Conservation (phyloP, 2,797 vertebrate genomes). For the Coilia nasus region DNA sequence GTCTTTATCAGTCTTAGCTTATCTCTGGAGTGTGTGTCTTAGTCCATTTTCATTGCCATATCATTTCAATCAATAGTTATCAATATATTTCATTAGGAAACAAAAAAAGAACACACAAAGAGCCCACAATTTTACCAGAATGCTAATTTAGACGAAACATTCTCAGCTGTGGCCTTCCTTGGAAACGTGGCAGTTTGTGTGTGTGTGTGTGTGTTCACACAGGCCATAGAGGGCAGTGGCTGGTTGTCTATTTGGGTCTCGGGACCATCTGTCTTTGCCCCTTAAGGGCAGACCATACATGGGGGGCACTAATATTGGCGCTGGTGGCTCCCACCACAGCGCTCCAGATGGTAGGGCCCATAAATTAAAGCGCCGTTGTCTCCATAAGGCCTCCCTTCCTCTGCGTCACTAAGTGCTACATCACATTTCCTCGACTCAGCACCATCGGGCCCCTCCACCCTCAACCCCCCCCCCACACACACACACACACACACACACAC, state of each 20-base stretch:
- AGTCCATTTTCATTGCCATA: too few species aligned
- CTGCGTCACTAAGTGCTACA: conserved; percentile 53
- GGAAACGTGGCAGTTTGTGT: background rate
- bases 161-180: too few species aligned
- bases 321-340: conserved; percentile 58
- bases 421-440: conserved; percentile 76
- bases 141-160: too few species aligned
- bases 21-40: too few species aligned
- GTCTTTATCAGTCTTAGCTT: too few species aligned
- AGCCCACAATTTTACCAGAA: too few species aligned
- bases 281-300: conserved; percentile 68
- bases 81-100: too few species aligned
- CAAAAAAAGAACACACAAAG: too few species aligned
- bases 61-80: too few species aligned
- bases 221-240: conserved; percentile 36
- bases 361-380: conserved; percentile 69
- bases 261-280: conserved; percentile 54
- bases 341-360: conserved; percentile 57
- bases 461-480: background rate
- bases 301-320: conserved; percentile 75
- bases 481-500: background rate
- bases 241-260: conserved; percentile 60
- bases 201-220: background rate
- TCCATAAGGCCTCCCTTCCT: conserved; percentile 46
- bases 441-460: conserved; percentile 38